Base-by-base conservation (phyloP, 2,888 invertebrate genomes). In the Cephonodes hylas region DNA sequence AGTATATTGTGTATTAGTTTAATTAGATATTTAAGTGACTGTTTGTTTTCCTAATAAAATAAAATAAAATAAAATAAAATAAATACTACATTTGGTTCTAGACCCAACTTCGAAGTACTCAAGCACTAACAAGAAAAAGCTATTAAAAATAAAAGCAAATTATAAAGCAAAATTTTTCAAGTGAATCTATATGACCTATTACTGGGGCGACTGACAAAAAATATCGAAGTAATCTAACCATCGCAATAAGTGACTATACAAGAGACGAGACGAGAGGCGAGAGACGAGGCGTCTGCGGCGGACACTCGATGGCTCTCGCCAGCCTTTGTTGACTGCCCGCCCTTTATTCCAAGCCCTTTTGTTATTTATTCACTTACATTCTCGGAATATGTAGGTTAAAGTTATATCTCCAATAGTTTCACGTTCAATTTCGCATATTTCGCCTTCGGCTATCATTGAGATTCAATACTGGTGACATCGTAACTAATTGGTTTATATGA, bases 261-360 rank as follows among this genome's bases (percentile, higher is more conserved):
- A 42, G 42, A 18, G 22, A 13, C 20, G 45, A 20, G 20, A 15
- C 45, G 20, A 20, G 45, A 45, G 45, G 22, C 27, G 38, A 15
- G 42, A 20, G 44, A 15, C 10, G 27, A 61, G 58, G 46, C 57
- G 61, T 58, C 64, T 66, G 65, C 59, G 61, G 61, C 69, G 67
- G 69, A 66, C 74, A 68, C 66, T 75, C 68, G 66, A 76, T 75
- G 71, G 57, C 69, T 62, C 72, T 75, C 66, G 46, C 58, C 44
- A n/a, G 27, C 64, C 53, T 58, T 64, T 69, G 66, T 66, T 69
- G 64, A 56, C 59, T 15, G n/a, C 58, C 23, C 65, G 59, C 60
- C 69, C 70, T 69, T 67, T 74, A 66, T 64, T 64, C 60, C 59
- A 60, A 64, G 64, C 60, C 62, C 69, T 62, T 72, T 77, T 76